These are phyloP conservation scores for Scelioninae gen. 1 DNA, from an alignment of 2,888 invertebrate species.

Conservation along the genomic window DNA sequence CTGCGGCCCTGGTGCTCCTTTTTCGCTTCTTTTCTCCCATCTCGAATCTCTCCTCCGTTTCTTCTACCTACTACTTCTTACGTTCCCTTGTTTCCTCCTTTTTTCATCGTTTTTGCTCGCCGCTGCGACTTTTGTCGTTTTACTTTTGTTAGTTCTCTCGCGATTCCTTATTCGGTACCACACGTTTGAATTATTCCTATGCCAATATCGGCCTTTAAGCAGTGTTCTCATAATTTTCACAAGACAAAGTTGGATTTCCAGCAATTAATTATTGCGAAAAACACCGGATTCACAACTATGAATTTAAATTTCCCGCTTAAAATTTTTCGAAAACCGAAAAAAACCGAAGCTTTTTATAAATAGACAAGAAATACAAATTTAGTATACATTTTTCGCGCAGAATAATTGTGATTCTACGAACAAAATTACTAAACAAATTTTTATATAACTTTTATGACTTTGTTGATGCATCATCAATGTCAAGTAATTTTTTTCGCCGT, in stretches of 20 bases:
- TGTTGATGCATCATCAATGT: conserved; percentile 36
- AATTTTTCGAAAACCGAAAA: no score
- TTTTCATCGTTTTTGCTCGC: no score
- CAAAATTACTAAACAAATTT: conserved; percentile 3
- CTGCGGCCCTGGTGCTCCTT: conserved; percentile 58
- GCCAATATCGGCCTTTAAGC: conserved; percentile 36
- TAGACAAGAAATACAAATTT: no score
- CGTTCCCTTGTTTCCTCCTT: conserved; percentile 53
- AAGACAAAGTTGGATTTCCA: not conserved
- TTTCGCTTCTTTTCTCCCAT: no score
- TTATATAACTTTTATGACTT: conserved; percentile 30
- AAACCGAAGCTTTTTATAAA: no score
- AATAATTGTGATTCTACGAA: not conserved
- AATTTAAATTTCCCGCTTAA: not conserved
- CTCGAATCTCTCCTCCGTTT: conserved; percentile 20
- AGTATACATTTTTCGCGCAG: not conserved
- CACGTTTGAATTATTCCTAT: no score
- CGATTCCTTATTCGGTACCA: no score
- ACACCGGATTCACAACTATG: not conserved
- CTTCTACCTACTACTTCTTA: conserved; percentile 47
- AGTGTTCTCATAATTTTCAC: conserved; percentile 2
- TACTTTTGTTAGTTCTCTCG: no score
- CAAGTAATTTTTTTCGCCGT: conserved; percentile 29
- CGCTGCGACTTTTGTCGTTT: no score
- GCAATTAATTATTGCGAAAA: conserved; percentile 9